These are phyloP conservation scores for Myiagra hebetior DNA, from an alignment of 2,113 vertebrate species.

Conservation along the genomic window DNA sequence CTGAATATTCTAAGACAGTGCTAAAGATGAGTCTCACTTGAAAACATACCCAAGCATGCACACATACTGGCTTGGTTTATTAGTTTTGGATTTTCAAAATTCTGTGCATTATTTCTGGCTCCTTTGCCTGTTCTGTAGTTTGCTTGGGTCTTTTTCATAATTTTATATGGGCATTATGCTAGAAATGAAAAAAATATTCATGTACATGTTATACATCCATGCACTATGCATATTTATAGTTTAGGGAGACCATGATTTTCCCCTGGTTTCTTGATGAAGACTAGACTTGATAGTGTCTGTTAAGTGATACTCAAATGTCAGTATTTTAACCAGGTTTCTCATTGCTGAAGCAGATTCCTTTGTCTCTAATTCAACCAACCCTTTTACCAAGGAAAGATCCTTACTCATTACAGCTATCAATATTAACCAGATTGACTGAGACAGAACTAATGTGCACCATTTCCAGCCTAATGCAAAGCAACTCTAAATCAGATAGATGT, in stretches of 20 bases:
- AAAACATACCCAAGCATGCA: neutral
- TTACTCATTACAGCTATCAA: neutral
- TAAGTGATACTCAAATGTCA: neutral
- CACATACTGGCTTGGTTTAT: neutral
- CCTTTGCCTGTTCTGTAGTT: neutral
- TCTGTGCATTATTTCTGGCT: neutral
- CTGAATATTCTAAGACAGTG: neutral
- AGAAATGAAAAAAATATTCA: neutral
- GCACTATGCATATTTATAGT: neutral
- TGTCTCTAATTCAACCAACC: neutral
- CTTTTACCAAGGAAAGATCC: neutral
- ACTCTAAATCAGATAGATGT: neutral
- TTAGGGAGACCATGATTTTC: neutral
- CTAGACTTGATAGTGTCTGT: neutral
- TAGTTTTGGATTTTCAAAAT: neutral
- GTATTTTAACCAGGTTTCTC: neutral
- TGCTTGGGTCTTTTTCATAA: neutral
- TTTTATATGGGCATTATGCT: neutral
- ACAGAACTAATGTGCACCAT: neutral
- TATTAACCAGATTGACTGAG: neutral
- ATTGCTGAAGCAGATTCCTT: neutral
- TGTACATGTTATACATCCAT: rapidly evolving
- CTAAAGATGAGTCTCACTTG: neutral
- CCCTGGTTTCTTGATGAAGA: neutral
- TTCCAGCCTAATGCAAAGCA: neutral